phyloP scores from a whole-genome alignment of 2,888 invertebrate genomes.

The Graphium colonna region DNA sequence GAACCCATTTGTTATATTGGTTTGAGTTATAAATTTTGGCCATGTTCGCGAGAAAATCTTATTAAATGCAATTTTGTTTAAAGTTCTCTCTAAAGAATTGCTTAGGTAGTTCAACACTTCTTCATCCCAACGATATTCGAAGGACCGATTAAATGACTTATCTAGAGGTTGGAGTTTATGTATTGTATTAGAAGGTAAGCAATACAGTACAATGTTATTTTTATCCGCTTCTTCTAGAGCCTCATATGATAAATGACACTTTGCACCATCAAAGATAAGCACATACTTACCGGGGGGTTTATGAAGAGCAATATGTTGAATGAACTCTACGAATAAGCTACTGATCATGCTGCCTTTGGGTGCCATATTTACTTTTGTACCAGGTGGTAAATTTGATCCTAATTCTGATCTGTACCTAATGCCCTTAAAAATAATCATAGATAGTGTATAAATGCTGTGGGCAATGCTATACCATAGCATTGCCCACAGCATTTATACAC shows the following conservation, averaged over 20 bases:
- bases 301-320: conserved; percentile 25
- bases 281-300: conserved; percentile 29
- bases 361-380: conserved; percentile 29
- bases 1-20: conserved; percentile 29
- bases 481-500: conserved; percentile 28
- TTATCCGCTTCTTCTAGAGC: conserved; percentile 28
- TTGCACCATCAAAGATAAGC: conserved; percentile 33
- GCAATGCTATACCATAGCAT: too few relatives aligned
- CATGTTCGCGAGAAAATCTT: conserved; percentile 27
- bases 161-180: conserved; percentile 24
- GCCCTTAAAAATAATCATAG: conserved; percentile 17
- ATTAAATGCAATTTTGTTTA: conserved; percentile 29
- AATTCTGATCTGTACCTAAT: neutral
- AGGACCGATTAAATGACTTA: conserved; percentile 24
- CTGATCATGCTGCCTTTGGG: conserved; percentile 31
- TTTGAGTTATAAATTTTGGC: conserved; percentile 27
- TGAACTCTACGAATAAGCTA: conserved; percentile 27
- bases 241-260: conserved; percentile 24
- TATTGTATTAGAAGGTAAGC: conserved; percentile 24
- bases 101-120: conserved; percentile 4
- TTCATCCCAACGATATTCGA: conserved; percentile 25
- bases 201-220: conserved; percentile 21
- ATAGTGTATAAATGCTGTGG: conserved; percentile 10
- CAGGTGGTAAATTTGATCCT: conserved; percentile 1
- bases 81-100: conserved; percentile 17